Conservation (phyloP, 2,797 vertebrate genomes). For the Pelochelys cantorii region DNA sequence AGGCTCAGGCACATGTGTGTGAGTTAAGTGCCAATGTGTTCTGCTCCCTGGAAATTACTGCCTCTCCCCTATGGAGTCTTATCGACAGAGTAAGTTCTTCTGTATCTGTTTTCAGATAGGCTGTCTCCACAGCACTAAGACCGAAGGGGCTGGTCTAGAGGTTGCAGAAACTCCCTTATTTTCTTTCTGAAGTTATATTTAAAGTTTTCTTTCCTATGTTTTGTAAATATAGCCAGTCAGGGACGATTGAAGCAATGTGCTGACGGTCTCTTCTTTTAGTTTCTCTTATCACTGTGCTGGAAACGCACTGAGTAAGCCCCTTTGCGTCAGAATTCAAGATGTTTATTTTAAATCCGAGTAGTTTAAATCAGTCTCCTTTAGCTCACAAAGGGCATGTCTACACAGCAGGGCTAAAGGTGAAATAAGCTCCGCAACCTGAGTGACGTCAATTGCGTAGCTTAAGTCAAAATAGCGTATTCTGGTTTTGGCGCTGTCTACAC, state of each 20-base stretch:
- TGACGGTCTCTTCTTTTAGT: background rate
- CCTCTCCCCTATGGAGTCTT: conserved; percentile 32
- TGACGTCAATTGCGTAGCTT: no score
- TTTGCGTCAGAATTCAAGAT: background rate
- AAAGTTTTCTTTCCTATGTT: background rate
- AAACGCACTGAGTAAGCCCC: background rate
- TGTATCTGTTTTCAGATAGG: conserved; percentile 33
- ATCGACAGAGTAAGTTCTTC: conserved; percentile 51
- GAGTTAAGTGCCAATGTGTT: conserved; percentile 28
- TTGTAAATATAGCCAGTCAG: background rate
- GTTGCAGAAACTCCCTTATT: background rate
- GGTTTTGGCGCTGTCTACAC: no score
- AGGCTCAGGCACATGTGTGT: conserved; percentile 33
- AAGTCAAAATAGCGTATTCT: no score
- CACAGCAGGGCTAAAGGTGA: no score
- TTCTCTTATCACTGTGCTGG: background rate
- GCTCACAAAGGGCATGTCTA: background rate
- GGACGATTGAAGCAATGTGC: background rate
- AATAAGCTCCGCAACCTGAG: no score
- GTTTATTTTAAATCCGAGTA: background rate
- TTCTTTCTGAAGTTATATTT: background rate
- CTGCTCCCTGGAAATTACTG: conserved; percentile 33
- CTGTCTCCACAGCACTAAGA: conserved; percentile 40
- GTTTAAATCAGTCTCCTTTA: background rate
- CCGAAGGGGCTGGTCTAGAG: conserved; percentile 1